Base-by-base conservation (phyloP, 2,888 invertebrate genomes). In the Catonia carolina region DNA sequence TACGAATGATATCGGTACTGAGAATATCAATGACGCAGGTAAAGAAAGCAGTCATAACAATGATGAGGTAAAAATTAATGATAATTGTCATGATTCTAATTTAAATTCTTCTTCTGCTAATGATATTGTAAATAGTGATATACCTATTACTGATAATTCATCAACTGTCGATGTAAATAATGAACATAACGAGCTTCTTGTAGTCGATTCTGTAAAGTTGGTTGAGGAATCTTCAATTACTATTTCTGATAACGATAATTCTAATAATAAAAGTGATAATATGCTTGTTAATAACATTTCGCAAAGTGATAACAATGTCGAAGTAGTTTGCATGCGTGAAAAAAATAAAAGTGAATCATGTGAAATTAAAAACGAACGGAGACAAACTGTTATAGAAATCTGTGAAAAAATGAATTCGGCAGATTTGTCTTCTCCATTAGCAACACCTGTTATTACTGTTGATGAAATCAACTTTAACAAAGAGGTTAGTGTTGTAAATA, bases 371-470 rank as follows among this genome's bases (percentile, higher is more conserved):
- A 15, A 45, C 7, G 45, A 45, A 2, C 18, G 45, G 27, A 45
- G 45, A 45, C 45, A 49, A 27, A 41, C 53, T 35, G 58, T 53
- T 10, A 41, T 58, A 20, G 58, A 58, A 42, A 50, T 58, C 41
- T 54, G 50, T 36, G 53, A 58, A 14, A 54, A 54, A 50, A 33
- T 58, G 12, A 53, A 58, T 23, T 41, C 50, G 2, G 36, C 14
- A 18, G 42, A 48, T 27, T 17, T 54, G 15, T 12, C 42, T 12
- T 23, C 56, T 10, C 45, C 54, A 8, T 45, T 54, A n/a, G 35
- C 58, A 22, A 49, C 53, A 15, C 57, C 58, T n/a, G 18, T 45
- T 20, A 54, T 54, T 10, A 50, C 58, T 54, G 58, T 58, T 23
- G 45, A 54, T 31, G 50, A 54, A 20, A 50, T 35, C 50, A 51